Base-by-base conservation (phyloP, 2,888 invertebrate species). In the Apamea sordens region DNA sequence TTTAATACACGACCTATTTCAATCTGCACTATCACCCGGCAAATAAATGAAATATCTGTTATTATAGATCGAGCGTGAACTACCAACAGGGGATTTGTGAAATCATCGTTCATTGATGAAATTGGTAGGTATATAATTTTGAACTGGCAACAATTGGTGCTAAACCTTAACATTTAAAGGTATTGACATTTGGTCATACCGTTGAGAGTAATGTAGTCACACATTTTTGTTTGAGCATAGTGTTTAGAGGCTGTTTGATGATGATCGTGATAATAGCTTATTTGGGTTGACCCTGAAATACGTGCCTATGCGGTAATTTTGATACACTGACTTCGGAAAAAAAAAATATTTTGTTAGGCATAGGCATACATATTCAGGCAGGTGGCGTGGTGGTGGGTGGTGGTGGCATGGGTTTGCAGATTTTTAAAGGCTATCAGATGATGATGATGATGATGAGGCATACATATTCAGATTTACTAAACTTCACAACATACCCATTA, bases 1-100 rank as follows among this genome's bases (percentile, higher is more conserved):
- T 85, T 69, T 69, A 56, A 77, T 73, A 83, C 72, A 73, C 47
- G 56, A 77, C 80, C 74, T 76, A 75, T 80, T 85, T 75, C 72
- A 74, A 75, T 74, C 68, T 65, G 59, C 79, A 74, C 68, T 63
- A 80, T 83, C 64, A 79, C 72, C n/a, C 28, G 53, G 15, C 24
- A 67, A 65, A 65, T 76, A 69, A 77, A 85, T 76, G 18, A 47
- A 77, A 82, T 82, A 85, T 47, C 56, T 73, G 63, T 28, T 73
- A 63, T 59, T 69, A n/a, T n/a, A 53, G 28, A 79, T 61, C n/a
- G 24, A 72, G 53, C 73, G 41, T 72, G 21, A 76, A 79, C 53
- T 59, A 82, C 47, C 18, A 72, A 76, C 79, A 72, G 15, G 28
- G 36, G 53, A 65, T 79, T 84, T 76, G 21, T 68, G 21, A 50